phyloP scores from a whole-genome alignment of 1,140 invertebrate species.

The Holcopasites calliopsidis region DNA sequence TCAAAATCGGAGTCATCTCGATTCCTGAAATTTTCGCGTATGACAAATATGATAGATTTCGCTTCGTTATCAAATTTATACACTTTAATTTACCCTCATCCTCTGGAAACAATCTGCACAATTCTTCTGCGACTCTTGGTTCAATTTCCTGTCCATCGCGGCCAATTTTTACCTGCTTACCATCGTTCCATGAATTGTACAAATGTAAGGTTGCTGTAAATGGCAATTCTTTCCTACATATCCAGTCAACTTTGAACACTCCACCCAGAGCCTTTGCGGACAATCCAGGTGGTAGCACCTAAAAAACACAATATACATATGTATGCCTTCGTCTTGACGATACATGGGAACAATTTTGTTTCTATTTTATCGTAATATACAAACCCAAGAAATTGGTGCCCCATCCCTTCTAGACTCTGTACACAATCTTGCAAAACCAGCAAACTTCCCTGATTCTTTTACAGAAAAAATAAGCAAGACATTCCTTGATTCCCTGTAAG shows the following conservation, averaged over 20 bases:
- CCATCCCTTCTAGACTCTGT: conserved; percentile 94
- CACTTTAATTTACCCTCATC: conserved; percentile 85
- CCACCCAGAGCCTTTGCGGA: conserved; percentile 95
- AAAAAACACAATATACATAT: conserved; percentile 36
- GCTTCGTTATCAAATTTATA: no score
- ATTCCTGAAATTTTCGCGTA: conserved; percentile 79
- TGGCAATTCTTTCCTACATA: conserved; percentile 95
- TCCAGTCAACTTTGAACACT: conserved; percentile 98
- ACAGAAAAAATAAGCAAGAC: conserved; percentile 98
- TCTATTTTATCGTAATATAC: conserved; percentile 17
- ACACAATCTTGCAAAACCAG: conserved; percentile 94
- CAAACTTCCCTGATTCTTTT: conserved; percentile 97
- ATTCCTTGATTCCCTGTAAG: conserved; percentile 94
- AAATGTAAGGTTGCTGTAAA: conserved; percentile 96
- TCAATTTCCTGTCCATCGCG: conserved; percentile 99
- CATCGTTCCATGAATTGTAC: conserved; percentile 99
- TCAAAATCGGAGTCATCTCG: conserved; percentile 93
- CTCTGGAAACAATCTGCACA: conserved; percentile 96
- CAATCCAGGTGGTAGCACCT: conserved; percentile 92
- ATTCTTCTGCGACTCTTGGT: conserved; percentile 94
- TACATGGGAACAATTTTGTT: neutral
- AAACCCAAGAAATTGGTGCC: conserved; percentile 94
- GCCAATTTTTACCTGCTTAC: conserved; percentile 99
- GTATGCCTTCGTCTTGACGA: neutral
- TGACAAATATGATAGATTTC: no score